Evolutionary conservation across 2,888 invertebrate genomes (phyloP).

Genomic region (Sinopyrophorus schimmeli): DNA sequence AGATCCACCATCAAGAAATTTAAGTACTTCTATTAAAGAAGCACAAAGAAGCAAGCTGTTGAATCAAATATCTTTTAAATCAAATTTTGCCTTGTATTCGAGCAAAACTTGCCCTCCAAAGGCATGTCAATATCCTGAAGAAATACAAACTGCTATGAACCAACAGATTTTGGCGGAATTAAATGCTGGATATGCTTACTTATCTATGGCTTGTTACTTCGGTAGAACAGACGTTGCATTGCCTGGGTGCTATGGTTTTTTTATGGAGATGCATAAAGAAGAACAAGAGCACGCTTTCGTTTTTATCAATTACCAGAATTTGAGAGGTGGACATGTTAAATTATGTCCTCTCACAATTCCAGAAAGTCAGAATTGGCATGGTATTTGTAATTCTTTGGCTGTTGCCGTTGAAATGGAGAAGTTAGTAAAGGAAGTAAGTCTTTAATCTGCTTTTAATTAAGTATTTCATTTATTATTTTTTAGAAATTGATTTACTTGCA

Average conservation of each 20-base stretch:
- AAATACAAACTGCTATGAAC: slow-evolving; percentile 59
- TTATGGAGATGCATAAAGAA: slow-evolving; percentile 58
- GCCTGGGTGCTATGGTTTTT: slow-evolving; percentile 54
- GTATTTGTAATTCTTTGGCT: slow-evolving; percentile 53
- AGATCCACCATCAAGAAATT: too few relatives aligned
- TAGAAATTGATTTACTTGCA: slow-evolving; percentile 55
- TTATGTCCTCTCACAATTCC: slow-evolving; percentile 47
- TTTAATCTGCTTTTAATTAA: too few relatives aligned
- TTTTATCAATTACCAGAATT: slow-evolving; percentile 56
- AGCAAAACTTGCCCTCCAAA: too few relatives aligned
- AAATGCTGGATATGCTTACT: slow-evolving; percentile 63
- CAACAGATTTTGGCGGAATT: slow-evolving; percentile 63
- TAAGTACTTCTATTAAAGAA: too few relatives aligned
- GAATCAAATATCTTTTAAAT: too few relatives aligned
- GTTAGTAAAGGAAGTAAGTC: slow-evolving; percentile 46
- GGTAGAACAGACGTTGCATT: slow-evolving; percentile 56
- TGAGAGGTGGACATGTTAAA: slow-evolving; percentile 55
- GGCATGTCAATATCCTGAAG: slow-evolving; percentile 55
- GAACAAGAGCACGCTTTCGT: slow-evolving; percentile 56
- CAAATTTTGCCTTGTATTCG: too few relatives aligned
- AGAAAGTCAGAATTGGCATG: slow-evolving; percentile 51
- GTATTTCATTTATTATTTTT: slow-evolving; percentile 33
- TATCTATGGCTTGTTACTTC: slow-evolving; percentile 63
- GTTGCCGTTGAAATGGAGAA: slow-evolving; percentile 50
- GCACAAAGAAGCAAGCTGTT: too few relatives aligned